Percentiles rank a stretch among this genome's conserved stretches.
Evolutionary conservation across 2,113 vertebrate genomes (phyloP).

Genomic region (Lepisosteus oculatus): DNA sequence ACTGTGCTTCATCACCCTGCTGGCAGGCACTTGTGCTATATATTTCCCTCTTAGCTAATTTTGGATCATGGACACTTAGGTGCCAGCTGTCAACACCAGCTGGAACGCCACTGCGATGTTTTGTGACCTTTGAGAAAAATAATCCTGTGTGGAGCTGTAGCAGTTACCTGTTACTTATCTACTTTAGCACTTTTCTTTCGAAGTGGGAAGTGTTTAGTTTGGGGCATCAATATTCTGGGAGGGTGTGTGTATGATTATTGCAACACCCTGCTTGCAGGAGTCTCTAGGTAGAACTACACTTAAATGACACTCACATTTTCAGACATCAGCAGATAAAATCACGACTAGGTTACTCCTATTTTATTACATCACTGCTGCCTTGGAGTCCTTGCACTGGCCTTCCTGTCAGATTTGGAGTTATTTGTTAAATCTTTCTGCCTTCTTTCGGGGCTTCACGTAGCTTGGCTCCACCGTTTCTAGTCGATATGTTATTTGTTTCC

Average conservation of each 20-base stretch:
- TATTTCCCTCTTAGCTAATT: slow-evolving; percentile 45
- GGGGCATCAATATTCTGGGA: slow-evolving; percentile 14
- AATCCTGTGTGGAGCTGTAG: not conserved
- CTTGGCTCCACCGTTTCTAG: no score
- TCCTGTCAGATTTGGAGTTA: no score
- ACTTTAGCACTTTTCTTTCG: slow-evolving; percentile 8
- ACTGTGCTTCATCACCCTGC: slow-evolving; percentile 40
- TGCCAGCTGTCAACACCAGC: slow-evolving; percentile 33
- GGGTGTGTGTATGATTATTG: slow-evolving; percentile 25
- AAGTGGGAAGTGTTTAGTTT: not conserved
- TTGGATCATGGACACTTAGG: slow-evolving; percentile 27
- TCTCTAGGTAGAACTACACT: no score
- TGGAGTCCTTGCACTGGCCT: no score
- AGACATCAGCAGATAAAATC: no score
- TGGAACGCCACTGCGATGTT: slow-evolving; percentile 18
- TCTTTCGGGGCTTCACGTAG: no score
- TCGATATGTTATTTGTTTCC: no score
- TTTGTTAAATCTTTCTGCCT: no score
- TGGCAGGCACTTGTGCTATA: slow-evolving; percentile 39
- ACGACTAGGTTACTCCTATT: no score
- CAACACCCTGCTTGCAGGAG: no score
- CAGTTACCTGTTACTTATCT: slow-evolving; percentile 32
- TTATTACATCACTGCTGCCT: no score
- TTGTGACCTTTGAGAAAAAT: slow-evolving; percentile 31
- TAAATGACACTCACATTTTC: no score